Conservation (phyloP, 1,140 invertebrate species). For the Atta texana region DNA sequence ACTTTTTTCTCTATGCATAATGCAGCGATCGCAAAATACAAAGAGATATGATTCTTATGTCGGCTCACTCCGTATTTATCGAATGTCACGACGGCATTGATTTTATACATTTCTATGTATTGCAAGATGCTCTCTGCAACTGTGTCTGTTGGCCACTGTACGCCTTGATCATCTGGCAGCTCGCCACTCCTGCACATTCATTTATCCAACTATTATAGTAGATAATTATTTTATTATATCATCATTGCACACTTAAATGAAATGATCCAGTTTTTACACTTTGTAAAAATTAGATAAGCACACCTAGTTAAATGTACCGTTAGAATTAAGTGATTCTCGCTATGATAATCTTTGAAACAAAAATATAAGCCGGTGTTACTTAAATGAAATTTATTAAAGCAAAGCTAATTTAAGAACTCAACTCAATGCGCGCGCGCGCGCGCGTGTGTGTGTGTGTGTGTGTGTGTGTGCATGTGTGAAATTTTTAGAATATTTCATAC, state of each 20-base stretch:
- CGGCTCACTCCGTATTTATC: conserved; percentile 95
- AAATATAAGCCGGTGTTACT: not conserved
- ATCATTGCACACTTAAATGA: conserved; percentile 10
- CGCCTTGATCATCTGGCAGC: conserved; percentile 91
- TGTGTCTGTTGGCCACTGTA: conserved; percentile 91
- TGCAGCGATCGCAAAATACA: conserved; percentile 92
- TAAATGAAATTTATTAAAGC: too few relatives aligned
- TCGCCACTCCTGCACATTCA: conserved; percentile 88
- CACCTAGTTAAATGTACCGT: conserved; percentile 20
- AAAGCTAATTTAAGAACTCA: too few relatives aligned
- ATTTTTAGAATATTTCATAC: too few relatives aligned
- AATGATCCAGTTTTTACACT: not conserved
- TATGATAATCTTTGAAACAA: not conserved
- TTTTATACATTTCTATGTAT: conserved; percentile 90
- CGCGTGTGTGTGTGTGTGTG: too few relatives aligned
- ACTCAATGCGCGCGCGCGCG: too few relatives aligned
- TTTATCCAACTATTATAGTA: conserved; percentile 66
- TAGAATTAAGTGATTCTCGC: not conserved
- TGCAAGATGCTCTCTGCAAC: conserved; percentile 91
- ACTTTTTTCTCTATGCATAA: conserved; percentile 91
- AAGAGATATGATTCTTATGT: conserved; percentile 95
- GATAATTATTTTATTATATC: not conserved
- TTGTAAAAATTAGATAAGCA: not conserved
- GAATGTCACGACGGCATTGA: conserved; percentile 96
- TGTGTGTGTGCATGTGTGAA: too few relatives aligned